Percentiles rank a stretch among this genome's conserved stretches.
phyloP scores from a whole-genome alignment of 2,113 vertebrate species.

The Otus sunia region DNA sequence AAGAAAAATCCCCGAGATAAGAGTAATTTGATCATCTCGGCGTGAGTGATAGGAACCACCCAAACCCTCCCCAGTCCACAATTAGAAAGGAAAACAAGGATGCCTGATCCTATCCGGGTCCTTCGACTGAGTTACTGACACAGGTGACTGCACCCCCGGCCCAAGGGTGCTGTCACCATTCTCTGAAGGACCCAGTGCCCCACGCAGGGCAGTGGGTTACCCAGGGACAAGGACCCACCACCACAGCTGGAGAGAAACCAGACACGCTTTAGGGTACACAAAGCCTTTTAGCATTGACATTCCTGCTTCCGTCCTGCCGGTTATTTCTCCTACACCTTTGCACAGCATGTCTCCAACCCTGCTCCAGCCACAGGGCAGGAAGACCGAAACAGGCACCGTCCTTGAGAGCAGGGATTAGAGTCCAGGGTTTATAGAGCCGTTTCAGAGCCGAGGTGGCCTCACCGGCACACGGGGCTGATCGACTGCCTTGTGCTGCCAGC shows the following conservation, averaged over 20 bases:
- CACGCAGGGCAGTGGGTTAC: background rate
- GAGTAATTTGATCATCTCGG: background rate
- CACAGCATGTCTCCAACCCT: accelerated
- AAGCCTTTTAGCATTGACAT: background rate
- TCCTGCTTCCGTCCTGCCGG: accelerated
- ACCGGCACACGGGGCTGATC: accelerated
- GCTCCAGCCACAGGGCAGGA: background rate
- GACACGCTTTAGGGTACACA: accelerated
- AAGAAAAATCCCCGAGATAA: background rate
- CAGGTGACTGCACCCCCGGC: accelerated
- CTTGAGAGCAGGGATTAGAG: background rate
- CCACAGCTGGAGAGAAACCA: background rate
- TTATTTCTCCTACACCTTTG: background rate
- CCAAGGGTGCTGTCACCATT: background rate
- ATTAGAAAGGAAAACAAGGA: background rate
- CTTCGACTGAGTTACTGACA: background rate
- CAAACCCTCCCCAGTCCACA: background rate
- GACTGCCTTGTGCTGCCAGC: background rate
- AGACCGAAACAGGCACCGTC: accelerated
- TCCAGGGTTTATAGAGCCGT: background rate
- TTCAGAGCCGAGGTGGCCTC: background rate
- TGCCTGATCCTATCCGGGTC: background rate
- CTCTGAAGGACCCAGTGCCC: background rate
- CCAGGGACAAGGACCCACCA: background rate
- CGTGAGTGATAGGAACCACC: background rate